phyloP scores from a whole-genome alignment of 2,113 vertebrate genomes.

The Melanerpes aurifrons region DNA sequence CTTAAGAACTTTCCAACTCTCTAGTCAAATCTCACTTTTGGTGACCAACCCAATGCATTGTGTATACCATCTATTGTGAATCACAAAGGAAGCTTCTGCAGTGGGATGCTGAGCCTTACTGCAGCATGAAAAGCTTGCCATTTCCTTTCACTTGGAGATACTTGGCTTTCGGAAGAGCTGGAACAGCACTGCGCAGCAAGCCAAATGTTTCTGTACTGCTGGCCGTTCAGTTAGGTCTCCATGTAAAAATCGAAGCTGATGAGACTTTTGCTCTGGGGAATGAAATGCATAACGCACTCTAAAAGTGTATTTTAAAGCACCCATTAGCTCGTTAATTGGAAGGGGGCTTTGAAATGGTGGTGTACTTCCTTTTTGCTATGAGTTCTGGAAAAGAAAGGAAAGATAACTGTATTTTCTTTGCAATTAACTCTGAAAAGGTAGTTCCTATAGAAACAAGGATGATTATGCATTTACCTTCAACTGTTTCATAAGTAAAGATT shows the following conservation, averaged over 20 bases:
- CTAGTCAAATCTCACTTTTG: background rate
- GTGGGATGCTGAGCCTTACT: background rate
- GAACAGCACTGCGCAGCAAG: background rate
- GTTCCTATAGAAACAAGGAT: constrained; percentile 6
- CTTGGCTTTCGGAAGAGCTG: background rate
- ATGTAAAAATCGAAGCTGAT: background rate
- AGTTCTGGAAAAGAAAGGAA: background rate
- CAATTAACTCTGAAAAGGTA: background rate
- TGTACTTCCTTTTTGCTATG: background rate
- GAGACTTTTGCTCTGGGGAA: background rate
- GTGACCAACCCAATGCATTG: background rate
- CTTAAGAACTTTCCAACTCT: background rate
- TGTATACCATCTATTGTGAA: background rate
- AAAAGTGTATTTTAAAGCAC: background rate
- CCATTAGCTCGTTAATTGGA: constrained; percentile 13
- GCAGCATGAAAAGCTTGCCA: background rate
- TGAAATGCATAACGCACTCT: background rate
- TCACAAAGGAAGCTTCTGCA: background rate
- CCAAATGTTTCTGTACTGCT: background rate
- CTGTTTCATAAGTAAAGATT: background rate
- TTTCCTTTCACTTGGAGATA: background rate
- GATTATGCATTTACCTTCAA: background rate
- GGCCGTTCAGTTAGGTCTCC: background rate
- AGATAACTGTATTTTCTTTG: background rate
- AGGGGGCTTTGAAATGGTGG: background rate